Base-by-base conservation (phyloP, 2,888 invertebrate species). In the Cabera pusaria region DNA sequence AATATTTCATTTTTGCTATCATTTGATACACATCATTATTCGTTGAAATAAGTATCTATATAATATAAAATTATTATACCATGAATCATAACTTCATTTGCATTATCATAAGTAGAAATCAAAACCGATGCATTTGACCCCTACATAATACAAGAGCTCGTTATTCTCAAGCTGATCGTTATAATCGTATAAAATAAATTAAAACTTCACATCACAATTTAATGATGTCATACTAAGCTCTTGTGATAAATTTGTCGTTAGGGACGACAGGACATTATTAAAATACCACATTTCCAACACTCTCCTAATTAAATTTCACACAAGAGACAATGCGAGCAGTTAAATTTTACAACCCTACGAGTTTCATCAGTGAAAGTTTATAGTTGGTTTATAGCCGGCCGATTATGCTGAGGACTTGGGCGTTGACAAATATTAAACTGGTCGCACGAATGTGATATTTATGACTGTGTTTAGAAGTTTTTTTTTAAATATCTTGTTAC, bases 291-390 rank as follows among this genome's bases (percentile, higher is more conserved):
- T 77, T 74, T 70, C 65, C 69, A 70, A 74, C 75, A 70, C 67
- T 72, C 67, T 63, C 64, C 76, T 84, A 82, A 84, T 83, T 83
- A 83, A 82, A 82, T 82, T 83, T 82, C 76, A 73, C 75, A 80
- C 74, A 65, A 68, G 74, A 72, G 69, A 69, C 63, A 55, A 56
- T 56, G 57, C 46, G 55, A 64, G 54, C 72, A 74, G 72, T 84
- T 75, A 82, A 82, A 77, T 82, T 77, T 77, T 74, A 80, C 59
- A 72, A 69, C 79, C 74, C 76, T 76, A 72, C 59, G 60, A 75
- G 71, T 76, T 74, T 74, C 72, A 72, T 72, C 63, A 62, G 59
- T 59, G 64, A 52, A 56, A 61, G 64, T 68, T 71, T 73, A 73
- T 70, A 59, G 59, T 57, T 52, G 48, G 45, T 48, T 51, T 54